Evolutionary conservation across 2,888 invertebrate species (phyloP).

Genomic region (Agrotis puta): DNA sequence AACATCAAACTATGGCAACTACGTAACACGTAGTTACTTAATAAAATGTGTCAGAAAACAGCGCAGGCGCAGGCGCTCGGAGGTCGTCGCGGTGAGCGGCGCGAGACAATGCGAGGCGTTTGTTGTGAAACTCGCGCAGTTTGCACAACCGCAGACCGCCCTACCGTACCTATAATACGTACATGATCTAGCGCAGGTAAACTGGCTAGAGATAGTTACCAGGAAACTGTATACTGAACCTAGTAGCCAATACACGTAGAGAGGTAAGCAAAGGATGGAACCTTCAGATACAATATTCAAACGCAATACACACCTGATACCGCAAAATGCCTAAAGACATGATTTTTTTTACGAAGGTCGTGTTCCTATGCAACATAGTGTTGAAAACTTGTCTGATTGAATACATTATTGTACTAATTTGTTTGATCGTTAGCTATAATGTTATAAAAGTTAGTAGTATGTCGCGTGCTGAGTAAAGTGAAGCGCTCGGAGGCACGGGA

Average conservation of each 20-base stretch:
- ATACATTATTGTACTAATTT: constrained; percentile 45
- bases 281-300: constrained; percentile 23
- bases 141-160: constrained; percentile 85
- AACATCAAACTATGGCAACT: constrained; percentile 36
- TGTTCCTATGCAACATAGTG: constrained; percentile 40
- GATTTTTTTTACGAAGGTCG: constrained; percentile 43
- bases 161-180: constrained; percentile 72
- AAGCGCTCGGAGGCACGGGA: constrained; percentile 79
- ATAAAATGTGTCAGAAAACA: constrained; percentile 81
- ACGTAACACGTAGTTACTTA: constrained; percentile 66
- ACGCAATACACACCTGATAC: constrained; percentile 22
- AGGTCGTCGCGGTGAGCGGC: constrained; percentile 90
- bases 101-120: constrained; percentile 89
- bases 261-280: constrained; percentile 8
- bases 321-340: constrained; percentile 12
- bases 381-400: constrained; percentile 53
- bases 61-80: constrained; percentile 75
- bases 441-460: constrained; percentile 62
- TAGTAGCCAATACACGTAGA: constrained; percentile 17
- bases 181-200: constrained; percentile 71
- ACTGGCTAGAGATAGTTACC: constrained; percentile 57
- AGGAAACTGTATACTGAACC: constrained; percentile 57
- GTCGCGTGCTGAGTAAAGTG: constrained; percentile 76
- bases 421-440: constrained; percentile 56
- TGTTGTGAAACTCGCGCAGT: constrained; percentile 87